These are phyloP conservation scores for Tragopan temminckii DNA, from an alignment of 2,797 vertebrate species.

Conservation along the genomic window DNA sequence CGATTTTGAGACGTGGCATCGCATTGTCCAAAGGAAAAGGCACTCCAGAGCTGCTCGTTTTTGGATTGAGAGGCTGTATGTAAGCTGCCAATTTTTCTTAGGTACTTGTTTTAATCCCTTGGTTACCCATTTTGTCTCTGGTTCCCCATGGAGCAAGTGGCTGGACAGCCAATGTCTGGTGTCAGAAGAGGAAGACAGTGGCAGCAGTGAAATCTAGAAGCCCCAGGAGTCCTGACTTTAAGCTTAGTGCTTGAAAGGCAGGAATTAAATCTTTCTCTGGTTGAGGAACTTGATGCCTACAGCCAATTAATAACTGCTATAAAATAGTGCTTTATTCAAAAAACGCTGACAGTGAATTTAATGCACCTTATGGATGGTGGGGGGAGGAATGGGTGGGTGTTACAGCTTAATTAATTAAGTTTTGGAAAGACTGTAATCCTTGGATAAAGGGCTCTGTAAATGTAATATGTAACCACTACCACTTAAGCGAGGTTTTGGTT, in stretches of 20 bases:
- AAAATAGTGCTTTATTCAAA: conserved; percentile 17
- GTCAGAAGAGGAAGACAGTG: not conserved
- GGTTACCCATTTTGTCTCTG: not conserved
- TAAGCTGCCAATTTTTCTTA: not conserved
- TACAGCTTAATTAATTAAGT: conserved; percentile 64
- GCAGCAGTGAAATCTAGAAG: not conserved
- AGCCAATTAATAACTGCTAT: conserved; percentile 51
- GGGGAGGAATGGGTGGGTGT: not conserved
- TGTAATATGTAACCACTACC: not conserved
- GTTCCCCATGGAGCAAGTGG: not conserved
- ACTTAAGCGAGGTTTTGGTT: not conserved
- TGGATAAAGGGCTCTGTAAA: conserved; percentile 21
- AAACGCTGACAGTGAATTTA: conserved; percentile 53
- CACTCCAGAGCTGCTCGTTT: not conserved
- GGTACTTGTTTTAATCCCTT: not conserved
- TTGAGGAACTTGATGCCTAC: conserved; percentile 15
- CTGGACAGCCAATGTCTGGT: not conserved
- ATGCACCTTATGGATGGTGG: conserved; percentile 1
- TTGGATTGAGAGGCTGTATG: not conserved
- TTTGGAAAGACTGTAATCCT: conserved; percentile 34
- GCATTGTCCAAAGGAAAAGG: not conserved
- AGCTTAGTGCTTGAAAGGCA: conserved; percentile 1
- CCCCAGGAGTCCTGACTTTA: not conserved
- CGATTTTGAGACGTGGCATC: rapidly evolving
- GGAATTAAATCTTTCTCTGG: conserved; percentile 13